Base-by-base conservation (phyloP, 2,113 vertebrate genomes). In the Mugil cephalus region DNA sequence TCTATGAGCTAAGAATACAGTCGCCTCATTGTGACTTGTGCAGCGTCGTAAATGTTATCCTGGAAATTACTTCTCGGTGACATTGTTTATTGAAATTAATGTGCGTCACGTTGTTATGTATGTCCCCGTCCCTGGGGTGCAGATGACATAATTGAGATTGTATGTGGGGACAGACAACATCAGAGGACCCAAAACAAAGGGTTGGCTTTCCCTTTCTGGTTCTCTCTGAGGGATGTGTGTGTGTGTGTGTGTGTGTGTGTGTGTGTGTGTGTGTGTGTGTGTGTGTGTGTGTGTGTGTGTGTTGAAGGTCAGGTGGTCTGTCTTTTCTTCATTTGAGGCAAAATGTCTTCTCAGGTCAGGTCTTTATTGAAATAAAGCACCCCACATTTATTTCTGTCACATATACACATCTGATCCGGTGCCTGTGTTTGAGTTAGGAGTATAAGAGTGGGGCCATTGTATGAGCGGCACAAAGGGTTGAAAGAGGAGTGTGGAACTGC, bases 11-110 rank as follows among this genome's bases (percentile, higher is more conserved):
- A 35, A 64, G 9, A 52, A 81, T 58, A 69, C 63, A 84, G 40
- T 64, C 1, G 30, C 34, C 46, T 55, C 52, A 51, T 81, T 84
- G 70, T 77, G 55, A 58, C 58, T 52, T 54, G 48, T 58, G 64
- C 64, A 34, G 46, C 51, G 48, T 43, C 5, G 17, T 72, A 84
- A 87, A 89, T 80, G 87, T 75, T 75, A 56, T 39, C 53, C 48
- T 63, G 87, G 79, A 86, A 89, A 78, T 52, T 43, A 74, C 58
- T 48, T 30, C 24, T 73, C 52, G 36, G 7, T 74, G 18, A 65
- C 74, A 84, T 84, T 87, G 73, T 86, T 77, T 9, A 54, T 48
- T 45, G 30, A 15, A 8, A 21, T 53, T 50, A 36, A 45, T 53
- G 61, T 53, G 58, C 38, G 47, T 85, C 74, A 84, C 2, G 67